Percentiles rank a stretch among this genome's conserved stretches.
phyloP scores from a whole-genome alignment of 1,140 invertebrate genomes.

The Paraescarpia echinospica region DNA sequence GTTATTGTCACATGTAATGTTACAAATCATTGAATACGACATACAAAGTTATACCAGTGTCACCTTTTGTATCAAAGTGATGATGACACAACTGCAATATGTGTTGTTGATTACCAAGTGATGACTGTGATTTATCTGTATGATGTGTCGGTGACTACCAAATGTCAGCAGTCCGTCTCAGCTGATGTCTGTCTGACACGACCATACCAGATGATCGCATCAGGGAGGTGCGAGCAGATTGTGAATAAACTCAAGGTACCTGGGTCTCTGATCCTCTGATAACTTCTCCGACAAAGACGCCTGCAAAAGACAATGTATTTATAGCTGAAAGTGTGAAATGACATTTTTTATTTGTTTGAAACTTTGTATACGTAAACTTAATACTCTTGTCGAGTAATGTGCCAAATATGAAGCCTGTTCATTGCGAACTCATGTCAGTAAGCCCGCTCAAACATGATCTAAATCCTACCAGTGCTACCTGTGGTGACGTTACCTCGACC shows the following conservation, averaged over 20 bases:
- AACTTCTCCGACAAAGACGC: not conserved
- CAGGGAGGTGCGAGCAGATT: not conserved
- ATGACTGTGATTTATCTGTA: too few relatives aligned
- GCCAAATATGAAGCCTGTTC: too few relatives aligned
- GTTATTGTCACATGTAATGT: too few relatives aligned
- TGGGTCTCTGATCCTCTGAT: not conserved
- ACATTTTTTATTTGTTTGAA: not conserved
- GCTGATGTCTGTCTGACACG: not conserved
- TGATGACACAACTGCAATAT: not conserved
- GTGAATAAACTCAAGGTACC: not conserved
- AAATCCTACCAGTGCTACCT: too few relatives aligned
- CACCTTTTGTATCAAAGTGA: not conserved
- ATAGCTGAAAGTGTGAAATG: not conserved
- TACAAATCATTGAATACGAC: too few relatives aligned
- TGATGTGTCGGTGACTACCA: not conserved
- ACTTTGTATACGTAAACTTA: too few relatives aligned
- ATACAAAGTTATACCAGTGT: too few relatives aligned
- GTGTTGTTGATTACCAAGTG: too few relatives aligned
- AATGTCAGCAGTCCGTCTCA: not conserved
- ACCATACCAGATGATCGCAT: not conserved
- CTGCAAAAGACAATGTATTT: not conserved
- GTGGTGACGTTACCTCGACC: too few relatives aligned
- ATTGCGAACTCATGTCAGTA: too few relatives aligned
- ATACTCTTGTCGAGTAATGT: too few relatives aligned
- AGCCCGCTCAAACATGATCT: too few relatives aligned